Base-by-base conservation (phyloP, 2,113 vertebrate genomes). In the Sturnira hondurensis region DNA sequence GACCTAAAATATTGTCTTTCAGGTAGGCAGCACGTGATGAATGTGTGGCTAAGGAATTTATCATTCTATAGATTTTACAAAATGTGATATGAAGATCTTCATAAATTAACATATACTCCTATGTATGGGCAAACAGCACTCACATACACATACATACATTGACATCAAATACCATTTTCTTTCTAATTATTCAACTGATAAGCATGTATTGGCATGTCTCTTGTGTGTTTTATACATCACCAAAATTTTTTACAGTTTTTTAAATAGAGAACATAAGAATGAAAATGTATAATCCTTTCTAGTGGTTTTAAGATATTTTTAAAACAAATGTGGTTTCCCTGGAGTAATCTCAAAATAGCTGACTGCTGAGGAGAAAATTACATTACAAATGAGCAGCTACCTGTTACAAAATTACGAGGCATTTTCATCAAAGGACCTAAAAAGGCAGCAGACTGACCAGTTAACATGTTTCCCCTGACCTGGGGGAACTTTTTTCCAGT, bases 401-500 rank as follows among this genome's bases (percentile, higher is more conserved):
- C 96, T 98, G 96, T 97, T 98, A 98, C 97, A 96, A 98, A 98
- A 98, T 98, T 98, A 98, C 98, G 98, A 95, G 97, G 93, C 90
- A 52, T 97, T 98, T 98, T 96, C 96, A 98, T 98, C 98, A 98
- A 98, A 98, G 97, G 96, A 82, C 86, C 81, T 93, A 96, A 96
- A 98, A 97, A 95, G 26, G 95, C 96, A 97, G 91, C 84, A 84
- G 93, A 81, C 0, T 98, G 97, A 98, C 97, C 97, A 98, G 98
- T 97, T 95, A 98, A 97, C 97, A 15, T 97, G 93, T 94, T 98
- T 97, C 96, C 93, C 89, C 80, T 98, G 97, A 98, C 97, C 95
- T 96, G 93, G 85, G 89, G 93, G 97, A 92, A 96, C 91, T 97
- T 97, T 97, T 97, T 96, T 80, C 97, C 98, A 98, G 97, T 98